phyloP scores from a whole-genome alignment of 2,113 vertebrate species.

The Misgurnus anguillicaudatus region DNA sequence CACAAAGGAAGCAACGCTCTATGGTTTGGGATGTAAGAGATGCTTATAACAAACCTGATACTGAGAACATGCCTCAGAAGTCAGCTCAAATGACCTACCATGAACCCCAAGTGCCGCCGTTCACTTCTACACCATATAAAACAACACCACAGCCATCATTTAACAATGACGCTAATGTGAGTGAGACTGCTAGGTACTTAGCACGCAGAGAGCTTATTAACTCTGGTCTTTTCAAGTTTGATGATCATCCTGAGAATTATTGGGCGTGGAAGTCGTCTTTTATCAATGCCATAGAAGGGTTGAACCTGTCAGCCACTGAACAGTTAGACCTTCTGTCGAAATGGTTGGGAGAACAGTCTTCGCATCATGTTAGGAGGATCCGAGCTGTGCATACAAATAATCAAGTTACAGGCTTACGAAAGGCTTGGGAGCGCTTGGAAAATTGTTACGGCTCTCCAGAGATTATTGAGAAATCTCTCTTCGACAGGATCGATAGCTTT shows the following conservation, averaged over 20 bases:
- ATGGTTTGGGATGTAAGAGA: not conserved
- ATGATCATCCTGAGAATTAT: conserved; percentile 16
- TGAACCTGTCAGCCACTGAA: not conserved
- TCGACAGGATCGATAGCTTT: not conserved
- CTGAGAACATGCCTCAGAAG: not conserved
- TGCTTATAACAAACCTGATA: not conserved
- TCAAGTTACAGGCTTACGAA: not conserved
- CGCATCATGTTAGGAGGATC: not conserved
- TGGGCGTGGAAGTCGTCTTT: conserved; percentile 13
- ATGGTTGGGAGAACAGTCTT: not conserved
- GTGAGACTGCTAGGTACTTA: not conserved
- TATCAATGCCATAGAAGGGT: not conserved
- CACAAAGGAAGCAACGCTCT: not conserved
- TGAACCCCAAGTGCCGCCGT: not conserved
- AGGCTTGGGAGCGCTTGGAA: not conserved
- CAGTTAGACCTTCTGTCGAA: not conserved
- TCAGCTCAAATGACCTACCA: not conserved
- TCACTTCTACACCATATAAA: not conserved
- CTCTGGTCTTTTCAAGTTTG: conserved; percentile 1
- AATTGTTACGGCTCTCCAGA: not conserved
- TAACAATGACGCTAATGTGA: not conserved
- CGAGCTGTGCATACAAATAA: not conserved
- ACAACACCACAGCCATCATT: not conserved
- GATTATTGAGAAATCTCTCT: not conserved
- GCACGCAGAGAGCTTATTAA: conserved; percentile 10